Evolutionary conservation across 1,140 invertebrate species (phyloP).

Genomic region (Cyclargus thomasi): DNA sequence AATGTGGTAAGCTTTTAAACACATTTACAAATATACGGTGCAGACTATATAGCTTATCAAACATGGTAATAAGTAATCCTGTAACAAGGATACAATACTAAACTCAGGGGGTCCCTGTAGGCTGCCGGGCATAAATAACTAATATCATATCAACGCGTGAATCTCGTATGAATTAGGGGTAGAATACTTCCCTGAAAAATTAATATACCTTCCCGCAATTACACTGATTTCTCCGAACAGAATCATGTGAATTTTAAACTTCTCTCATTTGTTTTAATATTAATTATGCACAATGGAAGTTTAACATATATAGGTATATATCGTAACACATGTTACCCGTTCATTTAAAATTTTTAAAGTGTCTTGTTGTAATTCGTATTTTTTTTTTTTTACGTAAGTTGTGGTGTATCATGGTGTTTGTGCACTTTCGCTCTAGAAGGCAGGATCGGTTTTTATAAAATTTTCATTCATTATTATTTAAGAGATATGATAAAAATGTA

Average conservation of each 20-base stretch:
- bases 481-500: no score
- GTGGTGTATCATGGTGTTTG: no score
- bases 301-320: neutral
- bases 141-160: conserved; percentile 4
- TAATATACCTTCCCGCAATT: neutral
- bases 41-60: neutral
- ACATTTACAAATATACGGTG: neutral
- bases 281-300: neutral
- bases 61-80: neutral
- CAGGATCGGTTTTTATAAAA: no score
- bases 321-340: no score
- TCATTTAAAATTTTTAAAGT: no score
- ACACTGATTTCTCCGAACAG: neutral
- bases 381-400: no score
- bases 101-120: neutral
- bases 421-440: no score
- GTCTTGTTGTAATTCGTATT: no score
- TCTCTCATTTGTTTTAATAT: neutral
- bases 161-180: conserved; percentile 1
- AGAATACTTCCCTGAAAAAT: neutral
- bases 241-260: neutral
- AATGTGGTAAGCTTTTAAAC: no score
- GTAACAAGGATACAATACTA: neutral
- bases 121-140: neutral
- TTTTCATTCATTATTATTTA: no score